Evolutionary conservation across 2,888 invertebrate species (phyloP).

Genomic region (Brachyptera putata): DNA sequence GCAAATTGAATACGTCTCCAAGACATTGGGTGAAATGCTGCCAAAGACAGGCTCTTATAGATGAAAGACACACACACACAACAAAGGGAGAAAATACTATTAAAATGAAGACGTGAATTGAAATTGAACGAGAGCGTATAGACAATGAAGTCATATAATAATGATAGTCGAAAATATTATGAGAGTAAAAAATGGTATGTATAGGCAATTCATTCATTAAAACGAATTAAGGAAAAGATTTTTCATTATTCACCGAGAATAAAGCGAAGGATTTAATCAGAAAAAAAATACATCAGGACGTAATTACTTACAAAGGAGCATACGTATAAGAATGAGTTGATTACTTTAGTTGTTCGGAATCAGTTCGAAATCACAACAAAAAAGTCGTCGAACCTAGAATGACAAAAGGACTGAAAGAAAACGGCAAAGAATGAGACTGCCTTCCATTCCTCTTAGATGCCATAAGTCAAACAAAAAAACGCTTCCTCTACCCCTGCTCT

Average conservation of each 20-base stretch:
- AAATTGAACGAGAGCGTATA: constrained; percentile 5
- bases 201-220: not conserved
- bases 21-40: not conserved
- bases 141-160: constrained; percentile 9
- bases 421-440: no score
- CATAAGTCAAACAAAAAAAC: no score
- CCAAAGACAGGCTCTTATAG: constrained; percentile 14
- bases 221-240: not conserved
- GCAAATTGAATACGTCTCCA: constrained; percentile 21
- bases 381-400: no score
- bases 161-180: not conserved
- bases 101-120: constrained; percentile 8
- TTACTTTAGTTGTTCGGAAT: no score
- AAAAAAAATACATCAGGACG: not conserved
- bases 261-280: not conserved
- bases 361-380: no score
- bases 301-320: no score
- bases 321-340: no score
- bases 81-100: constrained; percentile 12
- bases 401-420: no score
- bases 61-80: constrained; percentile 10
- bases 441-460: no score
- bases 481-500: no score
- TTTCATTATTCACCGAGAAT: not conserved
- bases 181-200: no score